phyloP scores from a whole-genome alignment of 2,797 vertebrate genomes.

The Rhinogobio ventralis region DNA sequence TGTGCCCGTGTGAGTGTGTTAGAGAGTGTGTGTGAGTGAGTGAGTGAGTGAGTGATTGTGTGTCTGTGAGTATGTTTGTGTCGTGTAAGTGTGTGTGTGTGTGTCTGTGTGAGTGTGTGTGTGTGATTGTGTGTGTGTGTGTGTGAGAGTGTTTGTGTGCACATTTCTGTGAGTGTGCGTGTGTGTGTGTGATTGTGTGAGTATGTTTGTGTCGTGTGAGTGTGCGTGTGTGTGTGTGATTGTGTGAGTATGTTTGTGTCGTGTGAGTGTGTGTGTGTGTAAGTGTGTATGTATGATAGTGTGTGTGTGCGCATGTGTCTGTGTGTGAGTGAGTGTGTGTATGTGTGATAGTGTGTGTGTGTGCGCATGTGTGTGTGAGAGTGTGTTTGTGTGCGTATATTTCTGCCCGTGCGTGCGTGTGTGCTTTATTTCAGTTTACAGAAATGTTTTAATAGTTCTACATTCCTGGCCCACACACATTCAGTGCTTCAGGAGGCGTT shows the following conservation, averaged over 20 bases:
- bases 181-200: no score
- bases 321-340: not conserved
- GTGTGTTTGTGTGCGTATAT: not conserved
- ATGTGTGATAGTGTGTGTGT: not conserved
- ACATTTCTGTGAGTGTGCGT: fast-evolving
- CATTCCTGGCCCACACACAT: not conserved
- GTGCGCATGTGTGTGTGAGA: no score
- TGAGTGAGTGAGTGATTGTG: no score
- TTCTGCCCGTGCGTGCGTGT: no score
- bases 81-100: not conserved
- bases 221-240: no score
- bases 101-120: not conserved
- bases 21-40: no score
- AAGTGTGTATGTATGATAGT: no score
- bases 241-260: no score
- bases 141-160: no score
- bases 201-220: no score
- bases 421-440: not conserved
- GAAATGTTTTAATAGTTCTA: not conserved
- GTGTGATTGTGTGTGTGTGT: not conserved
- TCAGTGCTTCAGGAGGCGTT: not conserved
- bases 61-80: not conserved
- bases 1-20: no score
- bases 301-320: not conserved
- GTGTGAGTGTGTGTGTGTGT: no score